Evolutionary conservation across 1,140 invertebrate genomes (phyloP).

Genomic region (Diorhabda sublineata): DNA sequence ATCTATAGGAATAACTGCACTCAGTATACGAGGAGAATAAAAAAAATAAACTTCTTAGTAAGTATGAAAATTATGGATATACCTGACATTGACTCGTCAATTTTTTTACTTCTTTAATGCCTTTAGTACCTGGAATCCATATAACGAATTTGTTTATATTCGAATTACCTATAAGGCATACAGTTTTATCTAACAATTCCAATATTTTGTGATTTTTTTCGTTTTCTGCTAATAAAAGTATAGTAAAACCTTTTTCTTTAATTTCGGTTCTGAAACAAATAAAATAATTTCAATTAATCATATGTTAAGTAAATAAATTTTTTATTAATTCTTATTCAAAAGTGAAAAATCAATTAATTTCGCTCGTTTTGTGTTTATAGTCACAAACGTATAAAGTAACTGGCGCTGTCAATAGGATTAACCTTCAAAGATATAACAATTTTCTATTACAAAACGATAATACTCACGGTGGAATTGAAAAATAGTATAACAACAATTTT

Average conservation of each 20-base stretch:
- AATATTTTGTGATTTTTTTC: conserved; percentile 41
- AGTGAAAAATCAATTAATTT: too few relatives aligned
- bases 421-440: too few relatives aligned
- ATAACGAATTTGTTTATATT: conserved; percentile 41
- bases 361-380: too few relatives aligned
- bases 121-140: conserved; percentile 39
- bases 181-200: conserved; percentile 44
- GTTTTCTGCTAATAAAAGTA: conserved; percentile 43
- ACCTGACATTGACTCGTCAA: conserved; percentile 42
- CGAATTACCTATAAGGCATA: conserved; percentile 36
- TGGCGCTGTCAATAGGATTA: too few relatives aligned
- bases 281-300: neutral
- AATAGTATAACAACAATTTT: conserved; percentile 55
- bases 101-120: conserved; percentile 28
- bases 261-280: conserved; percentile 23
- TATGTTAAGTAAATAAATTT: too few relatives aligned
- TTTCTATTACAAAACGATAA: neutral
- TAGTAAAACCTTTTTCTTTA: conserved; percentile 41
- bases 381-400: too few relatives aligned
- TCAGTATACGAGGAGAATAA: too few relatives aligned
- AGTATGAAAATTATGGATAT: conserved; percentile 5
- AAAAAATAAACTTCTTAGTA: too few relatives aligned
- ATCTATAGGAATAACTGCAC: too few relatives aligned
- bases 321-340: too few relatives aligned
- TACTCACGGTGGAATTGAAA: conserved; percentile 54